phyloP scores from a whole-genome alignment of 2,113 vertebrate genomes.

The Empidonax traillii region DNA sequence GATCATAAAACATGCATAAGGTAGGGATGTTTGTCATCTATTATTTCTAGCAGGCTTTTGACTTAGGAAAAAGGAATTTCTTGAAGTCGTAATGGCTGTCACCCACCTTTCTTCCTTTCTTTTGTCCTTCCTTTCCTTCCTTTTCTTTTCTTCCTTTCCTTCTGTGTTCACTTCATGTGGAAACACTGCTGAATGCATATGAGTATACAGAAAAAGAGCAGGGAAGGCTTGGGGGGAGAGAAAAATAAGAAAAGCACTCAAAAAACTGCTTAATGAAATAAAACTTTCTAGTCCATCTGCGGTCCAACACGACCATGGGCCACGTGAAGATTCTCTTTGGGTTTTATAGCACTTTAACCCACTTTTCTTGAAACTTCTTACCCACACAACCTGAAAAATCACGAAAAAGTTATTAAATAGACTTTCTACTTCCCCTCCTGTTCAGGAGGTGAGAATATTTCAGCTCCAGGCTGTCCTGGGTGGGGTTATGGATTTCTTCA shows the following conservation, averaged over 20 bases:
- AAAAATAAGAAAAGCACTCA: background rate
- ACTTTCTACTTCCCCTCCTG: background rate
- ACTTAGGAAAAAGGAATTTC: background rate
- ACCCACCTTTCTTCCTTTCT: background rate
- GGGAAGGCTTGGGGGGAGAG: fast-evolving
- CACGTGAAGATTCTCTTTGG: background rate
- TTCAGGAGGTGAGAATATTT: background rate
- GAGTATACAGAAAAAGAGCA: background rate
- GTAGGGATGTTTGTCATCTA: background rate
- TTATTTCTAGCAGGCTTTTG: background rate
- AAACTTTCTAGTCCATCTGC: background rate
- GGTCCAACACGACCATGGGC: background rate
- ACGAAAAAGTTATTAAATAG: background rate
- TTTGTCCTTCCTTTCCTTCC: no score
- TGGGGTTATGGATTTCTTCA: background rate
- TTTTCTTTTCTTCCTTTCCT: background rate
- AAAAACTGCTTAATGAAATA: background rate
- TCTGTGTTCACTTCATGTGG: background rate
- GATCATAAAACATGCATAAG: background rate
- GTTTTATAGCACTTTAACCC: background rate
- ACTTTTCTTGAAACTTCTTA: background rate
- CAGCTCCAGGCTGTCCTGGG: background rate
- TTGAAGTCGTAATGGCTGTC: background rate
- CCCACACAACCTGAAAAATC: background rate
- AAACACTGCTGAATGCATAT: background rate